Evolutionary conservation across 2,797 vertebrate species (phyloP).

Genomic region (Aulostomus chinensis): DNA sequence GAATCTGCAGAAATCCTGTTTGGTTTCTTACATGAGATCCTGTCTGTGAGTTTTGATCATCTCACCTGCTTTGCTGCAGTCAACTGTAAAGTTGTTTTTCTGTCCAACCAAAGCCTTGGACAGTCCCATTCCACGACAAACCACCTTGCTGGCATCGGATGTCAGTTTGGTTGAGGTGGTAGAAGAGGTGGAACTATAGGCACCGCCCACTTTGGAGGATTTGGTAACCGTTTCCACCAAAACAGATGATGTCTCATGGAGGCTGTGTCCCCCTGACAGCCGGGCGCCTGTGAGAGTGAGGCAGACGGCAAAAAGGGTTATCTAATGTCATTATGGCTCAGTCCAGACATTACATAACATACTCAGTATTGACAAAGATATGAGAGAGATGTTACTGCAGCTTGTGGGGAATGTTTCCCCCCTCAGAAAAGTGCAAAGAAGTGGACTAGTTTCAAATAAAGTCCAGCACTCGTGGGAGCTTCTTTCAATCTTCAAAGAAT

Average conservation of each 20-base stretch:
- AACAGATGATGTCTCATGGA: constrained; percentile 94
- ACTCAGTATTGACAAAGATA: constrained; percentile 26
- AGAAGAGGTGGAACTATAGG: constrained; percentile 81
- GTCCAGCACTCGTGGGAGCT: constrained; percentile 16
- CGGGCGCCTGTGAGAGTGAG: constrained; percentile 78
- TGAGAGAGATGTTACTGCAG: constrained; percentile 16
- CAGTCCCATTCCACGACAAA: constrained; percentile 88
- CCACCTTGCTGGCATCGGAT: constrained; percentile 92
- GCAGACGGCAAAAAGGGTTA: constrained; percentile 23
- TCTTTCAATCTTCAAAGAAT: constrained; percentile 12
- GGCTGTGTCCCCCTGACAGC: constrained; percentile 94
- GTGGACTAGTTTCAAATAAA: constrained; percentile 2
- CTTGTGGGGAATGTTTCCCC: too few relatives aligned
- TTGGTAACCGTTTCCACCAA: constrained; percentile 92
- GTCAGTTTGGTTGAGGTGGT: constrained; percentile 83
- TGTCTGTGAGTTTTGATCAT: neutral
- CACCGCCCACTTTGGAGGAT: constrained; percentile 81
- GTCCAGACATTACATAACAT: constrained; percentile 47
- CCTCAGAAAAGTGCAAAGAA: neutral
- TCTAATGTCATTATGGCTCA: constrained; percentile 29
- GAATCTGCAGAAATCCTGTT: neutral
- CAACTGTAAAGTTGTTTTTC: constrained; percentile 93
- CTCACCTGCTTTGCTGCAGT: constrained; percentile 95
- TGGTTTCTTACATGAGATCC: constrained; percentile 1
- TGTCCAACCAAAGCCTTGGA: constrained; percentile 87